Conservation (phyloP, 1,140 invertebrate genomes). For the Drosophila subpulchrella region DNA sequence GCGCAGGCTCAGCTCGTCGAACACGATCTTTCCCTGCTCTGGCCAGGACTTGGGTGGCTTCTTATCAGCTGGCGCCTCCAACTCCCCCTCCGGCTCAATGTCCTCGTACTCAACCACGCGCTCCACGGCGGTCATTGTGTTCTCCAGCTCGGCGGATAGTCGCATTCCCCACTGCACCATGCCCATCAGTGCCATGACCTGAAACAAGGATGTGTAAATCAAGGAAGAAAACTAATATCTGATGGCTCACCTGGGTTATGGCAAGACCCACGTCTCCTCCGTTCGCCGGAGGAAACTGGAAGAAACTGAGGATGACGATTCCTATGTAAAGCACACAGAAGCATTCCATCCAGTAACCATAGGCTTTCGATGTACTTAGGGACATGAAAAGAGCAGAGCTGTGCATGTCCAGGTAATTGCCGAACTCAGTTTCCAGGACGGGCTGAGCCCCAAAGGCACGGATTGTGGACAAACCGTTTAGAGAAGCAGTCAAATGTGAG, state of each 20-base stretch:
- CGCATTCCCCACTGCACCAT: constrained; percentile 94
- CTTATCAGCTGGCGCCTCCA: constrained; percentile 87
- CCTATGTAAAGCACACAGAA: constrained; percentile 90
- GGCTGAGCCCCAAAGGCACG: constrained; percentile 92
- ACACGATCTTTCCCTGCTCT: constrained; percentile 88
- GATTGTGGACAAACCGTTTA: constrained; percentile 95
- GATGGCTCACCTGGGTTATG: constrained; percentile 87
- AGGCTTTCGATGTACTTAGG: constrained; percentile 87
- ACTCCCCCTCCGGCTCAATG: constrained; percentile 88
- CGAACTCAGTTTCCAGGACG: constrained; percentile 92
- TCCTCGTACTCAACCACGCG: constrained; percentile 91
- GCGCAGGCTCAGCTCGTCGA: constrained; percentile 88
- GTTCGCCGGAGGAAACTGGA: constrained; percentile 87
- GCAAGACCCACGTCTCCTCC: constrained; percentile 92
- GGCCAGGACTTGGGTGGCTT: constrained; percentile 91
- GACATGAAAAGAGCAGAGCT: constrained; percentile 88
- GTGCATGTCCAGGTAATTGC: constrained; percentile 90
- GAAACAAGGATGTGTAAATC: not conserved
- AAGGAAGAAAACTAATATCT: no score
- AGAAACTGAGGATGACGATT: constrained; percentile 89
- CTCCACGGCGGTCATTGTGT: constrained; percentile 93
- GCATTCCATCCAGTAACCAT: constrained; percentile 92
- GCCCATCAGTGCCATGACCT: constrained; percentile 91
- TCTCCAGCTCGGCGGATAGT: constrained; percentile 93
- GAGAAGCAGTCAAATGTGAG: constrained; percentile 93